These are phyloP conservation scores for Lagopus muta DNA, from an alignment of 2,113 vertebrate species.

Conservation along the genomic window DNA sequence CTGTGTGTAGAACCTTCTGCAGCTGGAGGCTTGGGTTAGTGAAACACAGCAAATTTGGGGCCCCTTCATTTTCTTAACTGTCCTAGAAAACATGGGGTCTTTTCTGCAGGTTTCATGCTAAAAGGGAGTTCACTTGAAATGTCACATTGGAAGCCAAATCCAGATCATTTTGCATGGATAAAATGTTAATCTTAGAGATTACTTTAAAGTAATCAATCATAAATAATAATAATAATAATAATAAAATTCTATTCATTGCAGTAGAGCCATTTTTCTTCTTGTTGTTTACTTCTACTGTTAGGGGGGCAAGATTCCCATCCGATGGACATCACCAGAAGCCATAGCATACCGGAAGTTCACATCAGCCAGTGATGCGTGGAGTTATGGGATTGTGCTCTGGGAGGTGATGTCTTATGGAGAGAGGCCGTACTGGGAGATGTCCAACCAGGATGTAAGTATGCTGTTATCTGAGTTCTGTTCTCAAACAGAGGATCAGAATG, in stretches of 20 bases:
- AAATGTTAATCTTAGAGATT: not conserved
- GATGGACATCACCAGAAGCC: constrained; percentile 97
- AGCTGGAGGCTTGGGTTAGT: not conserved
- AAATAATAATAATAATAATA: too few species aligned
- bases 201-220: not conserved
- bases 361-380: constrained; percentile 96
- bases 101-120: not conserved
- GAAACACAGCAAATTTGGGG: not conserved
- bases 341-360: constrained; percentile 99
- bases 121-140: not conserved
- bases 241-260: not conserved
- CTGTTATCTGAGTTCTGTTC: constrained; percentile 30
- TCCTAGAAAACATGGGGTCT: not conserved
- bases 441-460: constrained; percentile 97
- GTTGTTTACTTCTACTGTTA: constrained; percentile 56
- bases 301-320: constrained; percentile 98
- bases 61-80: not conserved
- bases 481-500: constrained; percentile 58
- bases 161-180: not conserved
- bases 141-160: not conserved
- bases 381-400: constrained; percentile 98
- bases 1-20: not conserved
- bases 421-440: constrained; percentile 99
- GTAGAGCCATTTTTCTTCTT: not conserved
- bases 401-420: constrained; percentile 99